Base-by-base conservation (phyloP, 1,140 invertebrate genomes). In the Camponotus vicinus region DNA sequence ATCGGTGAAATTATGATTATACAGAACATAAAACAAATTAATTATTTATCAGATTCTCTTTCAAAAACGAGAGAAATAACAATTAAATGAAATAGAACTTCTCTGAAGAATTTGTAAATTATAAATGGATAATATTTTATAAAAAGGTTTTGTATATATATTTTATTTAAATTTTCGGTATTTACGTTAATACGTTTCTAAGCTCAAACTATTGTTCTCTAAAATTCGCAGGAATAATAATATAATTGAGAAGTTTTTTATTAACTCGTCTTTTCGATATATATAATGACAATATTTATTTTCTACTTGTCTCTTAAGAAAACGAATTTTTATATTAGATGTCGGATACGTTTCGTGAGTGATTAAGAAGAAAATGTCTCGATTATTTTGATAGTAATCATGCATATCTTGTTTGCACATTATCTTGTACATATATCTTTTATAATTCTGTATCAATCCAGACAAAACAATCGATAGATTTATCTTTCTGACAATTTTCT, bases 1-100 rank as follows among this genome's bases (percentile, higher is more conserved):
- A 27, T 77, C 37, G 3, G 13, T 61, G 13, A 13, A 77, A 63
- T 63, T 63, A 57, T 75, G 2, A 75, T 75, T 75, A 57, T 11
- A 11, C n/a, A 8, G 4, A 42, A 45, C 9, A 13, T 77, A n/a
- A 77, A 57, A n/a, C 42, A 42, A 37, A 9, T 3, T 34, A 37
- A 2, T 64, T 61, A 42, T 42, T 61, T 42, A n/a, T 37, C 4
- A 61, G 8, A 61, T 6, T 13, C 3, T 34, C n/a, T 76, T 76
- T 37, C 27, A 32, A 40, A 61, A 34, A 52, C 5, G 37, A 32
- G 8, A 32, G 2, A 32, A 77, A n/a, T 77, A 27, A 45, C 5
- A 73, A 1, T 73, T 73, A 18, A 18, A 52, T 37, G 21, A 63
- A 11, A 64, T 0, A 64, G 34, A 5, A 45, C 13, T 4, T 21